phyloP scores from a whole-genome alignment of 2,888 invertebrate genomes.

The Chymomyza fuscimana region DNA sequence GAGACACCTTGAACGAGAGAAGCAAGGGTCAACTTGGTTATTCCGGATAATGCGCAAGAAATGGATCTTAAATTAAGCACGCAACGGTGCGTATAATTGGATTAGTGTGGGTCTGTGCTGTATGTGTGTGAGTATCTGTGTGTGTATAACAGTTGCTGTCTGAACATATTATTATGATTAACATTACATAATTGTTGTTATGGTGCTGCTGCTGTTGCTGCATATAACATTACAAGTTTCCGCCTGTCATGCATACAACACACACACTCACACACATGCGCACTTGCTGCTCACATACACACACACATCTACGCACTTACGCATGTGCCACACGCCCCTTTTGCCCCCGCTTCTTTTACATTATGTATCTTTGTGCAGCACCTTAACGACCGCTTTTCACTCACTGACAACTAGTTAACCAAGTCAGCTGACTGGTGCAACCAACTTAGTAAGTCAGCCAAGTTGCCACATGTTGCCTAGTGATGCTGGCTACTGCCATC shows the following conservation, averaged over 20 bases:
- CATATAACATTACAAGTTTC: constrained; percentile 72
- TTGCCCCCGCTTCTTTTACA: background rate
- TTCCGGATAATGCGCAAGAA: background rate
- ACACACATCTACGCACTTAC: background rate
- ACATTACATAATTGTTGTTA: constrained; percentile 61
- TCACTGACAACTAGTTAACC: constrained; percentile 52
- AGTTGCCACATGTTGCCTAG: constrained; percentile 40
- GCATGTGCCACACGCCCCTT: constrained; percentile 8
- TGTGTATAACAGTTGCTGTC: background rate
- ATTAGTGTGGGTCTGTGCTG: background rate
- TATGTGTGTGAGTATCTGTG: background rate
- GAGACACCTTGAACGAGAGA: constrained; percentile 49
- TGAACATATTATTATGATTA: constrained; percentile 40
- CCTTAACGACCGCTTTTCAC: constrained; percentile 70
- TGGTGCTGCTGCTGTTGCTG: constrained; percentile 41
- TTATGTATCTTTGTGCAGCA: constrained; percentile 25
- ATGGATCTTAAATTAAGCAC: background rate
- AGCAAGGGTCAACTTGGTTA: constrained; percentile 5
- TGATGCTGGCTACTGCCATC: constrained; percentile 39
- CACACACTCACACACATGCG: background rate
- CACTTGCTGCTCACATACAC: constrained; percentile 29
- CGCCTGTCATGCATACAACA: constrained; percentile 66
- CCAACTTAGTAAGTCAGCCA: background rate
- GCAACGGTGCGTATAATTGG: background rate
- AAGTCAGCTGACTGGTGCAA: constrained; percentile 62